Evolutionary conservation across 2,113 vertebrate species (phyloP).

Genomic region (Cyanoliseus patagonus): DNA sequence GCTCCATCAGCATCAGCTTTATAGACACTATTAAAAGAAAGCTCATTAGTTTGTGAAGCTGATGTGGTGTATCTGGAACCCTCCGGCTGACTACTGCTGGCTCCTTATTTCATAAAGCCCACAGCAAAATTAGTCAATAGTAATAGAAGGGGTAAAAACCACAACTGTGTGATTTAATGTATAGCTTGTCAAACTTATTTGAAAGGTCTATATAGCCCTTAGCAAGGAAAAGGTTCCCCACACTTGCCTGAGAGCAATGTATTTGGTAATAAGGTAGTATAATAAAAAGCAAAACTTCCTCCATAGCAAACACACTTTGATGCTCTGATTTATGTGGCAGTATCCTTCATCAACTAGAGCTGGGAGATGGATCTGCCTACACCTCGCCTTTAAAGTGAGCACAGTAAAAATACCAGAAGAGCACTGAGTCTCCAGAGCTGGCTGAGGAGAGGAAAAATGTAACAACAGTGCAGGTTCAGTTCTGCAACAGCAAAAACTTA

Average conservation of each 20-base stretch:
- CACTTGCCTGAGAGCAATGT: not conserved
- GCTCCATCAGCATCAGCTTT: conserved; percentile 11
- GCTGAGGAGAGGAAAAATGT: not conserved
- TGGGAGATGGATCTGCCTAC: conserved; percentile 23
- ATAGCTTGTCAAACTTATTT: not conserved
- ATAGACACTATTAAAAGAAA: conserved; percentile 5
- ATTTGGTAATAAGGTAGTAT: not conserved
- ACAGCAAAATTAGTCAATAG: conserved; percentile 7
- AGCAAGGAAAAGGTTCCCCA: conserved; percentile 19
- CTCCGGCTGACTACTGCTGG: not conserved
- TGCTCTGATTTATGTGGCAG: not conserved
- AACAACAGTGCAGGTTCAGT: not conserved
- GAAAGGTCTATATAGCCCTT: not conserved
- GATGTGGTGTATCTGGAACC: not conserved
- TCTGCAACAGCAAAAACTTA: not conserved
- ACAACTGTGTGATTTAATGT: not conserved
- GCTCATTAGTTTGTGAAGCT: conserved; percentile 8
- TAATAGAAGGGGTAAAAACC: not conserved
- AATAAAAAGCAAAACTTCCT: conserved; percentile 36
- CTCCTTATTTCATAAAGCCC: conserved; percentile 19
- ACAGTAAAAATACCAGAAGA: not conserved
- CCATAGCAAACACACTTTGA: not conserved
- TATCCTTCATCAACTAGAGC: not conserved
- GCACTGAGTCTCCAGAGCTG: not conserved
- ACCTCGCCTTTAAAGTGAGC: not conserved